Base-by-base conservation (phyloP, 2,888 invertebrate genomes). In the Allophyes oxyacanthae region DNA sequence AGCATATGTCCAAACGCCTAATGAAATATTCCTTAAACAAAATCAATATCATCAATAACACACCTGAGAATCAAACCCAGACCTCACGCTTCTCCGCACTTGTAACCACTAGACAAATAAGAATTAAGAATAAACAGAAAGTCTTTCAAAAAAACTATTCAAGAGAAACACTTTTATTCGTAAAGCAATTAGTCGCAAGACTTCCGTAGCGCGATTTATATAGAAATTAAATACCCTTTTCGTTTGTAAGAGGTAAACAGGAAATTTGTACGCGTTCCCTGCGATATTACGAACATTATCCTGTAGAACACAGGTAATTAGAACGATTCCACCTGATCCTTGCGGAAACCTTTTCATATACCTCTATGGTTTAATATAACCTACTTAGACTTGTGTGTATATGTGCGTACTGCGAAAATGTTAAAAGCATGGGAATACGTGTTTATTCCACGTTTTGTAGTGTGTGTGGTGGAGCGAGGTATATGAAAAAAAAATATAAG, bases 311-410 rank as follows among this genome's bases (percentile, higher is more conserved):
- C 45, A 46, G 60, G 56, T 70, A 70, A 70, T 70, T 70, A 72
- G 60, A 72, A 64, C 60, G 43, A 64, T 54, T 60, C 51, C 70
- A 72, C 64, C 72, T 72, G 72, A 70, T 70, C 64, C 70, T 60
- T 42, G 25, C 49, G 48, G 72, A 63, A 72, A 67, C 72, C 70
- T 72, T 70, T 67, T 64, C 68, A 56, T 63, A 51, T 40, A 66
- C 51, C 42, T 60, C 48, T 60, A 49, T 44, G 49, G 37, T 59
- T 66, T 59, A 68, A 50, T 68, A 53, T 68, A 52, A 41, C 32
- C 11, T n/a, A n/a, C n/a, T 5, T 41, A 37, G 9, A 15, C 37
- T 44, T 7, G 25, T 50, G 42, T 38, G 30, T 33, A 3, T 37
- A 13, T 32, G 9, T 34, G 6, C 49, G 33, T 33, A 33, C 11